Conservation (phyloP, 2,797 vertebrate species). For the Melanotaenia trifasciata region DNA sequence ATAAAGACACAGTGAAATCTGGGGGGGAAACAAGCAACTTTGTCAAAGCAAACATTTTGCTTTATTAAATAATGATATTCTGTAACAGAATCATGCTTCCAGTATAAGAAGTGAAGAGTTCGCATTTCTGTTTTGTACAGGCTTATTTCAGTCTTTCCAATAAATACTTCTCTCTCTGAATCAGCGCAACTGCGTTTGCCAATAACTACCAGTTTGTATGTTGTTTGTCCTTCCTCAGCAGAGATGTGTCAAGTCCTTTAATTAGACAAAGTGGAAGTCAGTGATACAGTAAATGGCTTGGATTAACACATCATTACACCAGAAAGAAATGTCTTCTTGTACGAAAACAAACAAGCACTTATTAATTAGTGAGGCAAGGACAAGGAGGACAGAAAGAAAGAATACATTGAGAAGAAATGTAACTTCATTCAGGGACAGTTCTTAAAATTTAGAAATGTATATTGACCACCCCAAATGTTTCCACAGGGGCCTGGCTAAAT, state of each 20-base stretch:
- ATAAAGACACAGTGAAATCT: no score
- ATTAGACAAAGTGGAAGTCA: conserved; percentile 68
- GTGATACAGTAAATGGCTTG: conserved; percentile 63
- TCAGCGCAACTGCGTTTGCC: conserved; percentile 15
- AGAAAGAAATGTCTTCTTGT: conserved; percentile 53
- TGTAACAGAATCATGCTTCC: background rate
- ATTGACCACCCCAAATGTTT: background rate
- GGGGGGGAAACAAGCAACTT: no score
- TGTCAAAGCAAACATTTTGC: no score
- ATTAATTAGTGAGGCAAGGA: conserved; percentile 54
- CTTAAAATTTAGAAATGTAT: conserved; percentile 4
- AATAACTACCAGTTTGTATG: conserved; percentile 57
- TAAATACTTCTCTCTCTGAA: conserved; percentile 23
- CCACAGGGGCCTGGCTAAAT: background rate
- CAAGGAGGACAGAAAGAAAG: background rate
- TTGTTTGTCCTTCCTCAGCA: conserved; percentile 57
- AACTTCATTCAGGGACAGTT: background rate
- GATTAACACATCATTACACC: conserved; percentile 65
- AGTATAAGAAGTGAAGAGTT: background rate
- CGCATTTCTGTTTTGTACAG: conserved; percentile 5
- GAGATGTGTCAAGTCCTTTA: conserved; percentile 63
- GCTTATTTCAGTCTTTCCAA: conserved; percentile 30
- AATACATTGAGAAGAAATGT: background rate
- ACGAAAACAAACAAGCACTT: conserved; percentile 54
- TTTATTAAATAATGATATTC: no score